Evolutionary conservation across 2,113 vertebrate genomes (phyloP), one percentile per base, ranked within the genome.

Genomic region (Lichenostomus cassidix): DNA sequence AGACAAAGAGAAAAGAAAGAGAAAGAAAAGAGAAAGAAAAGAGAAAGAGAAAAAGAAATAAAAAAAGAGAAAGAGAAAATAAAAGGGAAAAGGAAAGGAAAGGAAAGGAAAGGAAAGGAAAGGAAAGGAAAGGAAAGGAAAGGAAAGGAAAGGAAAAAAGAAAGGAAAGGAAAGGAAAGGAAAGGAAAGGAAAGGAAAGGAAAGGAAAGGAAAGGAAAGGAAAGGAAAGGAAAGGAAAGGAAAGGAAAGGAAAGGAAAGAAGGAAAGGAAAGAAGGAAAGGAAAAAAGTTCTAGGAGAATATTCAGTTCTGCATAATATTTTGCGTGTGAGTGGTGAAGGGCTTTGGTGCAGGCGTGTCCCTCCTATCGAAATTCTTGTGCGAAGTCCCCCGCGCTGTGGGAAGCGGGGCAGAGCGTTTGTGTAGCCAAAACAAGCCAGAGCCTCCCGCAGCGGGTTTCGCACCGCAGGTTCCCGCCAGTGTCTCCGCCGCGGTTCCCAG

Each of bases 281-380:
- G 17, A 0, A 15, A 53, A 33, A 5, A 15, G 39, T 28, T 53
- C 10, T 44, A 25, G 6, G 35, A 28, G n/a, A 44, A 49, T 47
- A 59, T 64, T 59, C 35, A 59, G 18, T 4, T 2, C 44, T 77
- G 24, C 29, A 20, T 60, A 77, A 46, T 27, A 41, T 42, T 77
- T 56, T 3, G 1, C 2, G 5, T 8, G 39, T 13, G 10, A 24
- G 15, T 21, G 44, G 28, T 0, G 1, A 77, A 46, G 23, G 64
- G 14, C 35, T 77, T 49, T 56, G 49, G 31, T 46, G 44, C 44
- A 9, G 65, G 22, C 5, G 2, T 29, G 16, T 77, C 31, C 12
- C 22, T 28, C 62, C 4, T 35, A 37, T 37, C 10, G 29, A n/a
- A 90, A 47, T 39, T 52, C 12, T 31, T 13, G 35, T 52, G 20